Conservation (phyloP, 2,888 invertebrate species). For the Steinernema carpocapsae region DNA sequence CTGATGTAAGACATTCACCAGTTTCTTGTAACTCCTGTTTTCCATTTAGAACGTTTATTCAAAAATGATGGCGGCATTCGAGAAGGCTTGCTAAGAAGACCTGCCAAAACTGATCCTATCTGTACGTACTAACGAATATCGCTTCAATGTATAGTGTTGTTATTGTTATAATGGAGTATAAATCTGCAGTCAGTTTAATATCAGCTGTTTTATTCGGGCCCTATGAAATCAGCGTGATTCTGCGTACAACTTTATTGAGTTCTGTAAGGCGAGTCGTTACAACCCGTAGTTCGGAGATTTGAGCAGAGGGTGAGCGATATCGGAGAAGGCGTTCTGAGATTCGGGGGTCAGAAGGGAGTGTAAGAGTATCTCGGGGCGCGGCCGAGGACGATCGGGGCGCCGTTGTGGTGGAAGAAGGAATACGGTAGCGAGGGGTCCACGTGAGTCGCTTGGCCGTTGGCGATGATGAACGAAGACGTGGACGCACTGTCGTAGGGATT, state of each 20-base stretch:
- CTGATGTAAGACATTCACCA: slow-evolving; percentile 2
- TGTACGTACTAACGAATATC: not conserved
- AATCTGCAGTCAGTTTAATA: too few species aligned
- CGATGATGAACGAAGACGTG: slow-evolving; percentile 27
- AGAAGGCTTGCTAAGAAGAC: slow-evolving; percentile 16
- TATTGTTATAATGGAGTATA: not conserved
- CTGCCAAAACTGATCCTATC: slow-evolving; percentile 3
- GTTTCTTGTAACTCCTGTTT: not conserved
- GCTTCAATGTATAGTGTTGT: not conserved
- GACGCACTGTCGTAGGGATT: not conserved
- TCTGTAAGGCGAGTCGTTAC: not conserved
- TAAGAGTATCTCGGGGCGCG: not conserved
- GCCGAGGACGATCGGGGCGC: not conserved
- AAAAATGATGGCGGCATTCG: slow-evolving; percentile 7
- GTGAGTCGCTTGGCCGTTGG: slow-evolving; percentile 26
- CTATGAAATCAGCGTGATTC: not conserved
- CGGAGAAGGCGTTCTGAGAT: not conserved
- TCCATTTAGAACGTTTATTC: not conserved
- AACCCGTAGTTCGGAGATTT: not conserved
- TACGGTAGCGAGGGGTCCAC: not conserved
- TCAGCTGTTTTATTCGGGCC: not conserved
- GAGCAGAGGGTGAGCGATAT: slow-evolving; percentile 7
- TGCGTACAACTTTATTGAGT: not conserved
- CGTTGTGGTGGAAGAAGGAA: slow-evolving; percentile 12
- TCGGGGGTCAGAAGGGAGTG: slow-evolving; percentile 12